phyloP scores from a whole-genome alignment of 2,113 vertebrate species.

The Eptesicus fuscus region DNA sequence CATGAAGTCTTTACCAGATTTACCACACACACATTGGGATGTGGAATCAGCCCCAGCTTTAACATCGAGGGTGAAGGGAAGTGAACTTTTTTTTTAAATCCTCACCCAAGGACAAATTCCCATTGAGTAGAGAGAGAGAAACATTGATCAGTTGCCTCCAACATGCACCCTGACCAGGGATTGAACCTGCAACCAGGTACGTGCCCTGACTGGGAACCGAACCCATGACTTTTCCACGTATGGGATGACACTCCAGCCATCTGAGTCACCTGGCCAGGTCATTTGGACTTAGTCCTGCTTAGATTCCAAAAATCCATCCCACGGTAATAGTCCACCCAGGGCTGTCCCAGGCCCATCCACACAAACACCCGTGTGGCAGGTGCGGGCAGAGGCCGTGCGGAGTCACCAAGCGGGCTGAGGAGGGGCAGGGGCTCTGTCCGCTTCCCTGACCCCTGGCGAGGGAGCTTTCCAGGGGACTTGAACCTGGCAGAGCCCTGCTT shows the following conservation, averaged over 20 bases:
- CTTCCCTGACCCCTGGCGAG: background rate
- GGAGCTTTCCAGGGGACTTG: background rate
- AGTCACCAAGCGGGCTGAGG: background rate
- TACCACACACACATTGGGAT: background rate
- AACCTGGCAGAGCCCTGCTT: background rate
- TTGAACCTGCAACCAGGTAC: background rate
- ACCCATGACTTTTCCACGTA: background rate
- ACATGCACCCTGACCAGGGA: background rate
- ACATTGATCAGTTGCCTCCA: background rate
- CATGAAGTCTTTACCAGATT: background rate
- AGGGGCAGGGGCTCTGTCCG: background rate
- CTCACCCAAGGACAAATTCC: background rate
- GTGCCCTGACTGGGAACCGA: background rate
- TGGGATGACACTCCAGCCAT: background rate
- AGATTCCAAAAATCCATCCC: background rate
- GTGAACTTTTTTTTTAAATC: background rate
- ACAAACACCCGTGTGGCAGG: too few relatives aligned
- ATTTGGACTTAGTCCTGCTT: background rate
- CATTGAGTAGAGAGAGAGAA: background rate
- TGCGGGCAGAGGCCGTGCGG: background rate
- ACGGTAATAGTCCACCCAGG: rapidly evolving
- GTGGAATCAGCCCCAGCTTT: background rate
- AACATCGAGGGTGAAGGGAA: background rate
- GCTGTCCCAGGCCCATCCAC: background rate
- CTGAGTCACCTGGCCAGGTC: background rate